Conservation (phyloP, 2,797 vertebrate genomes). For the Sphenopsis melanotis region DNA sequence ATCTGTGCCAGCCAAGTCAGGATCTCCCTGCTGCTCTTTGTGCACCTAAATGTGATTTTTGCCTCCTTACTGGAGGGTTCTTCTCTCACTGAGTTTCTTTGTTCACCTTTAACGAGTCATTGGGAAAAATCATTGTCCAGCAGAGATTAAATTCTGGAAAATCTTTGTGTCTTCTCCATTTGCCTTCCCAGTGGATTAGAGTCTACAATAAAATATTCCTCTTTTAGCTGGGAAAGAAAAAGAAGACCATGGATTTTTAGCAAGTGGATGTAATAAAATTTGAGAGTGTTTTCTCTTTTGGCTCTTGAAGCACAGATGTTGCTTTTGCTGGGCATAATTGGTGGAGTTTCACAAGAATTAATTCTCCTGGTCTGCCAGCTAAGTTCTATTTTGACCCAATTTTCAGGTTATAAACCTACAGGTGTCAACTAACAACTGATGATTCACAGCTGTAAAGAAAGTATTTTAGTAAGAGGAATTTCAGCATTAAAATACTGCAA, state of each 20-base stretch:
- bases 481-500: background rate
- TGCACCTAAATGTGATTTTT: accelerated
- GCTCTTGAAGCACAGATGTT: background rate
- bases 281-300: background rate
- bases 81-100: background rate
- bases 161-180: background rate
- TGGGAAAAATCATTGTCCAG: background rate
- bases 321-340: background rate
- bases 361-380: background rate
- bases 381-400: background rate
- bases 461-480: background rate
- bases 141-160: background rate
- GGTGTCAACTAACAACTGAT: background rate
- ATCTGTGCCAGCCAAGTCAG: background rate
- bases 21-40: background rate
- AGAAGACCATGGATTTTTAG: background rate
- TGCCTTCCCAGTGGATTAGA: background rate
- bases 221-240: background rate
- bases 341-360: background rate
- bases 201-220: background rate
- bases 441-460: background rate
- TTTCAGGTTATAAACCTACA: background rate
- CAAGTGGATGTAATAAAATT: background rate
- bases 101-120: background rate
- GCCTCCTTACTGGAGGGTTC: background rate